These are phyloP conservation scores for Papilio xuthus DNA, from an alignment of 1,140 invertebrate genomes.

Conservation along the genomic window DNA sequence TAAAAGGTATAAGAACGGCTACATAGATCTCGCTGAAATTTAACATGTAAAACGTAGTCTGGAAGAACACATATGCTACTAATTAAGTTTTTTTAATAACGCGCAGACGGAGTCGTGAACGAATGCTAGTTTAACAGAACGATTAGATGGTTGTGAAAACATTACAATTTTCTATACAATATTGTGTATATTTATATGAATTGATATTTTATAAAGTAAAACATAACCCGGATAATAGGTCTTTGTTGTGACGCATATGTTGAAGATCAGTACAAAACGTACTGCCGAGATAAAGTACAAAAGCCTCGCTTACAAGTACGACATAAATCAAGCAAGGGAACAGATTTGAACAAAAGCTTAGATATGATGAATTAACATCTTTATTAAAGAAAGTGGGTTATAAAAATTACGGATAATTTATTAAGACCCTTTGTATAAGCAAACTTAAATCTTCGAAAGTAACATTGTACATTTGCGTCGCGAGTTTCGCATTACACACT, in stretches of 20 bases:
- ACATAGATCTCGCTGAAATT: no score
- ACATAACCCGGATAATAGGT: background rate
- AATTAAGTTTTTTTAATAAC: no score
- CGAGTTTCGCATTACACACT: no score
- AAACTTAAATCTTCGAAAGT: background rate
- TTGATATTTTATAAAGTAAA: background rate
- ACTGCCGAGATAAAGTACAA: slow-evolving; percentile 6
- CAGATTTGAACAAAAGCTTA: slow-evolving; percentile 14
- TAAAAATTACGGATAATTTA: background rate
- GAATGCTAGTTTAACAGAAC: no score
- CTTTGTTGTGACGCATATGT: background rate
- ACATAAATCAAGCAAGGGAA: slow-evolving; percentile 1
- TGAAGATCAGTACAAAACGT: background rate
- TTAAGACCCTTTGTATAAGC: background rate
- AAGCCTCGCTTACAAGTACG: background rate
- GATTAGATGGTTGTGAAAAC: no score
- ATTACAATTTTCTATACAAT: no score
- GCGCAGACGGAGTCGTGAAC: no score
- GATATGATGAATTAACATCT: background rate
- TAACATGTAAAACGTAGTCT: no score
- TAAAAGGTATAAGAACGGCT: no score
- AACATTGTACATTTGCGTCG: no score
- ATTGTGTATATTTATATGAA: background rate
- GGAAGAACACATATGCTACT: no score
- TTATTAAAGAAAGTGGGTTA: background rate